Percentiles rank a stretch among this genome's conserved stretches.
Conservation (phyloP, 1,140 invertebrate genomes). For the Papilio dardanus region DNA sequence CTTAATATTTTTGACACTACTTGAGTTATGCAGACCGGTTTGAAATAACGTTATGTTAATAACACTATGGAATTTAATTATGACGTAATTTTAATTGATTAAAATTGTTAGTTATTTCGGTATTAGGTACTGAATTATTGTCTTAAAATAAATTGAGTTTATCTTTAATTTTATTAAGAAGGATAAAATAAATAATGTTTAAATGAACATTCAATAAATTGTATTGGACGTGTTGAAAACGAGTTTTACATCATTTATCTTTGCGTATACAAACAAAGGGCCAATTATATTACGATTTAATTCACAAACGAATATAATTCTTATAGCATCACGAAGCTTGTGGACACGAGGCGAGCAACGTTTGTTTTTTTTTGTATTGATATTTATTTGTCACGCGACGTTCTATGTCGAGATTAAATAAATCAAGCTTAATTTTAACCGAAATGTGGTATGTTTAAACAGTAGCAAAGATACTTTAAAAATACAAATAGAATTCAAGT, state of each 20-base stretch:
- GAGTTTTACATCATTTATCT: conserved; percentile 18
- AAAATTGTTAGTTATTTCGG: background rate
- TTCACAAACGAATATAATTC: conserved; percentile 19
- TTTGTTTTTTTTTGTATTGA: conserved; percentile 20
- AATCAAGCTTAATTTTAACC: conserved; percentile 15
- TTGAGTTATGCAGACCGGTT: background rate
- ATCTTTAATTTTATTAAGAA: background rate
- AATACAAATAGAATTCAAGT: background rate
- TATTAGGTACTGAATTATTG: background rate
- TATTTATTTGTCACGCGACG: conserved; percentile 27
- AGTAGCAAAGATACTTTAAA: background rate
- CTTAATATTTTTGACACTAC: conserved; percentile 30
- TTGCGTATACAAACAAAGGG: conserved; percentile 18
- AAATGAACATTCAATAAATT: conserved; percentile 6
- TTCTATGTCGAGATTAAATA: background rate
- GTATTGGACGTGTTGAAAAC: conserved; percentile 18
- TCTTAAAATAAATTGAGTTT: background rate
- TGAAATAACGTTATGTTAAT: background rate
- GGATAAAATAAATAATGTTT: background rate
- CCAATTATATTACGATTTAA: conserved; percentile 21
- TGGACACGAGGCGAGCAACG: conserved; percentile 14
- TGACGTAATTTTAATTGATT: background rate
- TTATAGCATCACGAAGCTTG: conserved; percentile 19
- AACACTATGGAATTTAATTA: background rate
- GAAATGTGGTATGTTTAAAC: background rate